These are phyloP conservation scores for Drosophila kanekoi DNA, from an alignment of 2,888 invertebrate species.

Conservation along the genomic window DNA sequence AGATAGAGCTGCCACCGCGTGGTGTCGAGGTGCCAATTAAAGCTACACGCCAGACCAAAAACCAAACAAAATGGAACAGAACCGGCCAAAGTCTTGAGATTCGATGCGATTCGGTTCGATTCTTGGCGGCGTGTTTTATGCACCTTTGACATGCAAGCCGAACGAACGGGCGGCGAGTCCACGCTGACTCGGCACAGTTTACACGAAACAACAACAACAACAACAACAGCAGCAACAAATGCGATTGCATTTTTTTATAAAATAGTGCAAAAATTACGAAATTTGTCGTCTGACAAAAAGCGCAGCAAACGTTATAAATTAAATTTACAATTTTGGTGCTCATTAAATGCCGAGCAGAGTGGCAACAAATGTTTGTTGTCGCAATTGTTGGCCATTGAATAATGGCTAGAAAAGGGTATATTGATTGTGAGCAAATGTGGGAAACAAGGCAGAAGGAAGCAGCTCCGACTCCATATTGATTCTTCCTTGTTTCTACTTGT, in stretches of 20 bases:
- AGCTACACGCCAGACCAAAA: constrained; percentile 31
- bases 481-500: too few species aligned
- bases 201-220: constrained; percentile 50
- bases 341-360: constrained; percentile 60
- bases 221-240: constrained; percentile 3
- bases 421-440: background rate
- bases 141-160: constrained; percentile 74
- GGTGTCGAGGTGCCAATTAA: constrained; percentile 76
- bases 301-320: constrained; percentile 72
- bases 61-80: constrained; percentile 29
- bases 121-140: constrained; percentile 68
- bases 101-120: constrained; percentile 35
- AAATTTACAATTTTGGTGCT: constrained; percentile 78
- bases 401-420: background rate
- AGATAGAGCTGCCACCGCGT: constrained; percentile 30
- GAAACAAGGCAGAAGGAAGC: too few species aligned
- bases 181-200: constrained; percentile 69
- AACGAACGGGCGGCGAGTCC: constrained; percentile 23
- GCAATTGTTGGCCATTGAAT: constrained; percentile 48
- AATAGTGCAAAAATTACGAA: constrained; percentile 67
- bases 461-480: too few species aligned
- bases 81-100: constrained; percentile 14
- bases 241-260: constrained; percentile 10
- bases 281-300: constrained; percentile 75
- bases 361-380: constrained; percentile 65